phyloP scores from a whole-genome alignment of 2,113 vertebrate genomes.

The Aldabrachelys gigantea region DNA sequence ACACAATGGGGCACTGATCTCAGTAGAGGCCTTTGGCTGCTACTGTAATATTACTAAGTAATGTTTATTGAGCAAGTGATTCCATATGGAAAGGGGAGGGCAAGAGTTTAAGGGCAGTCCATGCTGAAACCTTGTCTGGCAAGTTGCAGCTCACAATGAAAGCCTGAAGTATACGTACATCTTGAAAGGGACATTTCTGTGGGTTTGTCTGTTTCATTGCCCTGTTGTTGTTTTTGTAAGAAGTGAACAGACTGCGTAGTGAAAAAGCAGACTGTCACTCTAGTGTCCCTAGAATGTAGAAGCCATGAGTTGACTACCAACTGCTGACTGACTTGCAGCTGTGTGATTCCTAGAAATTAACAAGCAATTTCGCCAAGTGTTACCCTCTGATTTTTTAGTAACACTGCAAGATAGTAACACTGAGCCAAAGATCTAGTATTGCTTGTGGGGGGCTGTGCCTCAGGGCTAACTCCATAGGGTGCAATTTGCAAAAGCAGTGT shows the following conservation, averaged over 20 bases:
- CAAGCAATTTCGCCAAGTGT: background rate
- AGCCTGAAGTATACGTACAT: background rate
- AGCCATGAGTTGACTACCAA: background rate
- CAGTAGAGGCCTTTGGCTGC: background rate
- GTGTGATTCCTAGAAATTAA: background rate
- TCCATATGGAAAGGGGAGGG: background rate
- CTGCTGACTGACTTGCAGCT: background rate
- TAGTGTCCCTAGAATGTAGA: background rate
- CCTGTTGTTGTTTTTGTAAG: background rate
- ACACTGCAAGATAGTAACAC: background rate
- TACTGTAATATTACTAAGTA: background rate
- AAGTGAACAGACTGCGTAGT: background rate
- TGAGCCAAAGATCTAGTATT: background rate
- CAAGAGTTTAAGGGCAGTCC: background rate
- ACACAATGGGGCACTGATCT: background rate
- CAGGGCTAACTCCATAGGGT: background rate
- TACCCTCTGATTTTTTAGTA: background rate
- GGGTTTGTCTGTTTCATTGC: background rate
- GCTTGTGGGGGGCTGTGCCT: background rate
- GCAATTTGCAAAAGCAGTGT: background rate
- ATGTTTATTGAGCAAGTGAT: background rate
- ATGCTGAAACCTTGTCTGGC: background rate
- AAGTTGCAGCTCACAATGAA: background rate
- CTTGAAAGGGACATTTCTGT: background rate
- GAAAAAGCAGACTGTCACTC: constrained; percentile 1